Base-by-base conservation (phyloP, 2,888 invertebrate species). In the Scaptomyza cyrtandrae region DNA sequence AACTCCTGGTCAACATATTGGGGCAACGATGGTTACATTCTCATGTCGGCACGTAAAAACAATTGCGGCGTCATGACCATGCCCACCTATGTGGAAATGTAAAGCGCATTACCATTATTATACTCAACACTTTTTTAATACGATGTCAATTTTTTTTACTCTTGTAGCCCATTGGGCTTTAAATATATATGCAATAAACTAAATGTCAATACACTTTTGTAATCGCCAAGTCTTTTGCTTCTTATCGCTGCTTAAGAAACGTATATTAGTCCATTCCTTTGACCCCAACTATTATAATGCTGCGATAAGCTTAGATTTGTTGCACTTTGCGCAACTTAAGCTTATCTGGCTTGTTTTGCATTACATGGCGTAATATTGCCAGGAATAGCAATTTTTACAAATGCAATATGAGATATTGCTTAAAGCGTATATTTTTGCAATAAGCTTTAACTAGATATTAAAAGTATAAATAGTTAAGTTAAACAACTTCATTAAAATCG, bases 1-100 rank as follows among this genome's bases (percentile, higher is more conserved):
- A 98, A 98, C 93, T 98, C 98, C 0, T 98, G 98, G 98, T 98
- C 98, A 1, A 98, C 97, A 80, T 95, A 98, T 90, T 98, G 98
- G 98, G 98, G 98, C 37, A 98, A 98, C 90, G 98, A 98, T 91
- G 98, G 98, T 0, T 99, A 98, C 88, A 95, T 98, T 1, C 94
- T 98, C 2, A 98, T 99, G 96, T 94, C 97, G 0, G 95, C 96
- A 45, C 95, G 95, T 83, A 94, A 98, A 80, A 98, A 99, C 92
- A 98, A 98, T 91, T 99, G 98, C 86, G 98, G 98, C 6, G 98
- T 99, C 0, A 94, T 96, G 92, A 95, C 96, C 6, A 94, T 95
- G 6, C 97, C 98, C 33, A 98, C 98, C 27, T 97, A 97, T 88
- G 97, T 96, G 31, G 93, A 94, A 49, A 95, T 96, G 93, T 90